Base-by-base conservation (phyloP, 1,140 invertebrate species). In the Pseudomyrmex cubaensis region DNA sequence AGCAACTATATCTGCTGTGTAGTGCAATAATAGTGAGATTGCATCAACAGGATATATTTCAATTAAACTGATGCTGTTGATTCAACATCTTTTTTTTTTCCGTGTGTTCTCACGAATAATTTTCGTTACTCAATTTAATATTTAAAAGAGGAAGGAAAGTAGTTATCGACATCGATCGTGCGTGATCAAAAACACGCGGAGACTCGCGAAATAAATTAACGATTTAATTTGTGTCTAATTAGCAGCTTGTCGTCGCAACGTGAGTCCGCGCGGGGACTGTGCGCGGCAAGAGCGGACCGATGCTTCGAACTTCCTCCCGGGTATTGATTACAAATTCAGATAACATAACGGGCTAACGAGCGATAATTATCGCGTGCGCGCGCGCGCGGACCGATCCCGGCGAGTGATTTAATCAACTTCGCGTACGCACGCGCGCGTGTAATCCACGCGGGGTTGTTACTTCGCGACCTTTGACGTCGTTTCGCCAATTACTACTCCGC, bases 241-340 rank as follows among this genome's bases (percentile, higher is more conserved):
- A 88, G 82, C 73, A 25, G 13, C 9, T 35, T 35, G 57, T 61
- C 50, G 10, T 15, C 48, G 10, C 35, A 25, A 8, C 61, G 50
- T 15, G 59, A 15, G 20, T 54, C 3, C 5, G 8, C 17, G 44
- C 10, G 44, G 46, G 54, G 54, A 17, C 17, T 10, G 20, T 5
- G 20, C 4, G 48, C 46, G 35, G 17, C 46, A 46, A 50, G 46
- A 50, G 1, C 22, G 15, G 25, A 12, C 84, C 54, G 44, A 61
- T 57, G 54, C 57, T 63, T 76, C 67, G 59, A 61, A 62, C 78
- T 85, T 87, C 72, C 80, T 54, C 80, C 8, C 57, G 57, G 72
- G 82, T 90, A 90, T 91, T 87, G 88, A 91, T 91, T 90, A 90
- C 88, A 84, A 85, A 90, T 90, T 89, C 85, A 90, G 89, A 91